These are phyloP conservation scores for Anastrepha ludens DNA, from an alignment of 1,140 invertebrate species.

Conservation along the genomic window DNA sequence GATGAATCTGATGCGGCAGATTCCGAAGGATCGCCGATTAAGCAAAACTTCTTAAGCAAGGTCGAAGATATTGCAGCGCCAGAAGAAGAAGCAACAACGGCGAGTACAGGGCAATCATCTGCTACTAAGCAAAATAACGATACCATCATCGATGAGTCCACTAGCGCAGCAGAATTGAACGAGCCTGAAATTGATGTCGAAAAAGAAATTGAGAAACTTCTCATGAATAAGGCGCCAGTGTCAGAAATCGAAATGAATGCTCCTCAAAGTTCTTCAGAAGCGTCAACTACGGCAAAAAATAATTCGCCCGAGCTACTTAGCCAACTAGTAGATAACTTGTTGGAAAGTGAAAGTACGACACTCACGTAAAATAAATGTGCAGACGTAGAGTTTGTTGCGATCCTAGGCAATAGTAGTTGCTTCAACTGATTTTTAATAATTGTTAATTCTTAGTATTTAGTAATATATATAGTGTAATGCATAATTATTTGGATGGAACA, in stretches of 20 bases:
- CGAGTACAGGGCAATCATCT: not conserved
- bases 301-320: not conserved
- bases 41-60: not conserved
- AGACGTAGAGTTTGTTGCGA: no score
- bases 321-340: not conserved
- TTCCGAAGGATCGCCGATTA: not conserved
- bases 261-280: no score
- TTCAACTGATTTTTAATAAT: not conserved
- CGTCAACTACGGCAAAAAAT: not conserved
- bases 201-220: conserved; percentile 54
- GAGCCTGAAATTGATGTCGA: conserved; percentile 52
- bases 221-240: not conserved
- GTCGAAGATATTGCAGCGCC: not conserved
- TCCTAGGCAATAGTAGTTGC: not conserved
- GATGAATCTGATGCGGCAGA: not conserved
- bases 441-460: not conserved
- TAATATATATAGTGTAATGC: not conserved
- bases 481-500: not conserved
- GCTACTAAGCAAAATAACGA: not conserved
- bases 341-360: not conserved
- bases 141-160: not conserved
- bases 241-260: not conserved
- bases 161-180: not conserved
- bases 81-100: not conserved
- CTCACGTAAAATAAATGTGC: not conserved